These are phyloP conservation scores for Choloepus didactylus DNA, from an alignment of 2,797 vertebrate genomes.

Conservation along the genomic window DNA sequence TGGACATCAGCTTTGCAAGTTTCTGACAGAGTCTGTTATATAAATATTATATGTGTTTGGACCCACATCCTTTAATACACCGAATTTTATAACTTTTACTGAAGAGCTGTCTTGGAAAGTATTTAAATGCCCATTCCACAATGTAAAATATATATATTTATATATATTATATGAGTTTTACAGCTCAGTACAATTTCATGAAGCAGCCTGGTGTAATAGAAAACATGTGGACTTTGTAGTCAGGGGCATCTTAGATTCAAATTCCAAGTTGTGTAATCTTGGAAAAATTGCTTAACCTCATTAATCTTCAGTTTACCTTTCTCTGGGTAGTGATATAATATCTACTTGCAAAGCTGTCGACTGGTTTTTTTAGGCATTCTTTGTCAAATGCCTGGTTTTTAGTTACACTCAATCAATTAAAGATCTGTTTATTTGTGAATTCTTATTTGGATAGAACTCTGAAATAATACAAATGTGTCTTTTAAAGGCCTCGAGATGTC, in stretches of 20 bases:
- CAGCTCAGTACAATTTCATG: background rate
- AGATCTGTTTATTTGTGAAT: conserved; percentile 4
- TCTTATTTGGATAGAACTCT: background rate
- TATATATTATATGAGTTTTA: conserved; percentile 1
- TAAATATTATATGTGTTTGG: background rate
- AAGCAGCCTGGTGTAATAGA: background rate
- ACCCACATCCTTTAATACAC: background rate
- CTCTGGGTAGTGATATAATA: background rate
- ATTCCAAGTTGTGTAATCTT: background rate
- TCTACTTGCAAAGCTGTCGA: background rate
- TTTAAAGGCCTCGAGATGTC: background rate
- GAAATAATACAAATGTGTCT: background rate
- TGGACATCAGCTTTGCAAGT: background rate
- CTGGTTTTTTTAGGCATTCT: background rate
- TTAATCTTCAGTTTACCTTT: background rate
- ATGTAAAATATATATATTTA: background rate
- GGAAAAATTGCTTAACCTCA: background rate
- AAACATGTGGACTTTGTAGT: background rate
- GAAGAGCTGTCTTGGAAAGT: background rate
- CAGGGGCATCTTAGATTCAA: background rate
- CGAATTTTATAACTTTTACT: background rate
- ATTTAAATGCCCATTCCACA: background rate
- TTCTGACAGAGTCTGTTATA: background rate
- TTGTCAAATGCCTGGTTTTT: background rate
- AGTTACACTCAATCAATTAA: background rate